These are phyloP conservation scores for Microchrysa polita DNA, from an alignment of 2,888 invertebrate species.

Conservation along the genomic window DNA sequence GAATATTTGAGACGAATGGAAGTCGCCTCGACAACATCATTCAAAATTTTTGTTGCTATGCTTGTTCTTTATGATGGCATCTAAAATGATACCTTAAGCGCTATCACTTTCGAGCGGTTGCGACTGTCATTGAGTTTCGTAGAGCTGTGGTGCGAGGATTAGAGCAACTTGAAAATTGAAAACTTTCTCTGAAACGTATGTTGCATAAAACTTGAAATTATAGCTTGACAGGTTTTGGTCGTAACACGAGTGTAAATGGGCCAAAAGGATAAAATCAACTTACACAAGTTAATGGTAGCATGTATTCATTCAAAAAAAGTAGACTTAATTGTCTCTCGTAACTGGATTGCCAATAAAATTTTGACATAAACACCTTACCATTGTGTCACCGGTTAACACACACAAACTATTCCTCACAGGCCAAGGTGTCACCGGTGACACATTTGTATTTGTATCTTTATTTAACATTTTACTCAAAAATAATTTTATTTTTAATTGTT, in stretches of 20 bases:
- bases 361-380: no score
- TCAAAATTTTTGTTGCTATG: background rate
- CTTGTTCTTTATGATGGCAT: slow-evolving; percentile 5
- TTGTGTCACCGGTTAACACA: no score
- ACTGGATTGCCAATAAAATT: no score
- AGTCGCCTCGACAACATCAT: background rate
- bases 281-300: no score
- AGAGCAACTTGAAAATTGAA: background rate
- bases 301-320: no score
- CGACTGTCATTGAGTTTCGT: background rate
- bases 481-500: no score
- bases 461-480: no score
- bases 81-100: background rate
- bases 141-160: background rate
- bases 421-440: no score
- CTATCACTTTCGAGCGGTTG: slow-evolving; percentile 2
- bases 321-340: no score
- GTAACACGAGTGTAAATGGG: background rate
- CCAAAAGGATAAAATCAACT: no score
- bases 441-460: no score
- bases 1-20: slow-evolving; percentile 15
- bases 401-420: no score
- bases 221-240: background rate
- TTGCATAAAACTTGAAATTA: slow-evolving; percentile 10
- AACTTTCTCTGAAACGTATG: background rate